A percentile compares a stretch with the other conserved stretches of the same genome.
These are phyloP conservation scores for Protobothrops mucrosquamatus DNA, from an alignment of 2,113 vertebrate genomes.

Conservation along the genomic window DNA sequence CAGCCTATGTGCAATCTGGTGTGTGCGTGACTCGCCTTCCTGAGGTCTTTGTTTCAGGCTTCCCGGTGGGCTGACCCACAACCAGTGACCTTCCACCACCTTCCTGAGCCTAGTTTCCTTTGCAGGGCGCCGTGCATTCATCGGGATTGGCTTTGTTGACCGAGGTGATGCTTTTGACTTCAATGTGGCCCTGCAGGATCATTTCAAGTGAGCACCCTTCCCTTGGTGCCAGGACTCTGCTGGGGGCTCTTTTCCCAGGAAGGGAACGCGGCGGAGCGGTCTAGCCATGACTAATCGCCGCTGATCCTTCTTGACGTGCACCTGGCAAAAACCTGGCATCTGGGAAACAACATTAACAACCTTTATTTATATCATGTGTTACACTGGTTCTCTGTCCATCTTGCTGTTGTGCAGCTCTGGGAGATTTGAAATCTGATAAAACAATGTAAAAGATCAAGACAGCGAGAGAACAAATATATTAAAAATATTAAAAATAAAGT, in stretches of 20 bases:
- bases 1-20: not conserved
- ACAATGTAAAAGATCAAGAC: not conserved
- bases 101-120: not conserved
- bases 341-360: not conserved
- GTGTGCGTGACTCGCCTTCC: not conserved
- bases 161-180: conserved; percentile 97
- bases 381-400: not conserved
- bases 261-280: not conserved
- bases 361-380: not conserved
- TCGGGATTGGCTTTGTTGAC: conserved; percentile 91
- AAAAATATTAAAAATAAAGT: not conserved
- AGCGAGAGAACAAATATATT: not conserved
- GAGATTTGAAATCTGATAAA: not conserved
- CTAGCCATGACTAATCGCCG: not conserved
- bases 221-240: not conserved
- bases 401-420: not conserved
- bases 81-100: not conserved
- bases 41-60: not conserved
- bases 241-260: not conserved
- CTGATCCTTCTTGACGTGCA: not conserved
- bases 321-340: not conserved
- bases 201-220: conserved; percentile 89
- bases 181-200: conserved; percentile 94
- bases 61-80: not conserved
- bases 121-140: conserved; percentile 90